Base-by-base conservation (phyloP, 2,888 invertebrate species). In the Ommatoiulus sabulosus region DNA sequence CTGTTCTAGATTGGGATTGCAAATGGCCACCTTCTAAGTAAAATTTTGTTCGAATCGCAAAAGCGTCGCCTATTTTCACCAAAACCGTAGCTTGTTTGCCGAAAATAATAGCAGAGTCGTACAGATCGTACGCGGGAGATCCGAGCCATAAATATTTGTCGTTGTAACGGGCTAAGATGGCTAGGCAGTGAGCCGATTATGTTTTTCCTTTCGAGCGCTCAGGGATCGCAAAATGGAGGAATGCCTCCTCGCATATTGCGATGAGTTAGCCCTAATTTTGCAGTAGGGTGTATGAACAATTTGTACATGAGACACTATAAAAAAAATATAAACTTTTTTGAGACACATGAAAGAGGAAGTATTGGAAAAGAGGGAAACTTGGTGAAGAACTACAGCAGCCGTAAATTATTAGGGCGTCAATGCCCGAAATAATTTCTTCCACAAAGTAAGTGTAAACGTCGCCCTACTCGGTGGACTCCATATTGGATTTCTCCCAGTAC, bases 391-490 rank as follows among this genome's bases (percentile, higher is more conserved):
- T 20, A 24, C 86, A 86, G 17, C 86, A 20, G 44, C 86, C 8
- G 86, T 85, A 43, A 46, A 86, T 86, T 86, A 46, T 44, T 44
- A 86, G 86, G 86, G 86, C 86, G n/a, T 24, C 6, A 86, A 12
- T 44, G 86, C 44, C 46, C 86, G 86, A 86, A 86, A 86, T 86
- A 46, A 86, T 86, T 72, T n/a, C 86, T 46, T 46, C 86, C 46
- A 44, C n/a, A 86, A 86, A 86, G 86, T 86, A 86, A 86, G 86
- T 86, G 84, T 84, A 44, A 86, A 3, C 86, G 86, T 44, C 86
- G 86, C 86, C 86, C 86, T 44, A 17, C 44, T 86, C 85, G 44
- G 12, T 44, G 86, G 86, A 86, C 86, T 86, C 86, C 72, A 72
- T 86, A 46, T 86, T 86, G 44, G 86, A 86, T 86, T 85, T 43